A percentile compares a stretch with the other conserved stretches of the same genome.
Conservation (phyloP, 2,888 invertebrate genomes). For the Abrostola tripartita region DNA sequence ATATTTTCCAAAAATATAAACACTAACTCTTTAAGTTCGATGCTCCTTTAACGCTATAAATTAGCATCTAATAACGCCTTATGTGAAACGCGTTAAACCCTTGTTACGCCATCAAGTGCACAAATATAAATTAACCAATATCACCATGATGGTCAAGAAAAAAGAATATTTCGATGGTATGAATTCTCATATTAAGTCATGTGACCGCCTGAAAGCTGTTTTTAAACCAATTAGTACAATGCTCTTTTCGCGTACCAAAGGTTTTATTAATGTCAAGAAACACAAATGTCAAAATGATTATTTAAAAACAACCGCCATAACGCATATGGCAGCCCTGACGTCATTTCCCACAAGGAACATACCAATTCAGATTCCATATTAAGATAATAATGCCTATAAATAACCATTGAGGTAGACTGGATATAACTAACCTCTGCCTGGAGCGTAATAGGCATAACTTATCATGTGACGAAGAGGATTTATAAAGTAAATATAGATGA, state of each 20-base stretch:
- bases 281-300: background rate
- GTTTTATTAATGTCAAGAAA: no score
- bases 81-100: constrained; percentile 15
- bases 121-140: constrained; percentile 13
- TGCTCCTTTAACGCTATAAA: constrained; percentile 26
- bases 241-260: no score
- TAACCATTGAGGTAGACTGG: constrained; percentile 24
- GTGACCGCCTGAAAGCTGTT: no score
- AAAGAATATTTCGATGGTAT: constrained; percentile 11
- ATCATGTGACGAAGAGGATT: constrained; percentile 47
- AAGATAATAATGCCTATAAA: constrained; percentile 40
- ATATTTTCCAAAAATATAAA: constrained; percentile 42
- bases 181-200: background rate
- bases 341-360: constrained; percentile 16
- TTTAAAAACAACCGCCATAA: constrained; percentile 4
- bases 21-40: constrained; percentile 25
- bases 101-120: constrained; percentile 26
- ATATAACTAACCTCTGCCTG: constrained; percentile 13
- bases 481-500: constrained; percentile 43
- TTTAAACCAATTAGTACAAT: no score
- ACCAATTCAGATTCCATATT: constrained; percentile 46
- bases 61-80: background rate
- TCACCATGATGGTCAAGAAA: constrained; percentile 17
- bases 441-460: constrained; percentile 35
- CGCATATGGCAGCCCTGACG: constrained; percentile 19